Conservation (phyloP, 2,888 invertebrate species). For the Incurvaria masculella region DNA sequence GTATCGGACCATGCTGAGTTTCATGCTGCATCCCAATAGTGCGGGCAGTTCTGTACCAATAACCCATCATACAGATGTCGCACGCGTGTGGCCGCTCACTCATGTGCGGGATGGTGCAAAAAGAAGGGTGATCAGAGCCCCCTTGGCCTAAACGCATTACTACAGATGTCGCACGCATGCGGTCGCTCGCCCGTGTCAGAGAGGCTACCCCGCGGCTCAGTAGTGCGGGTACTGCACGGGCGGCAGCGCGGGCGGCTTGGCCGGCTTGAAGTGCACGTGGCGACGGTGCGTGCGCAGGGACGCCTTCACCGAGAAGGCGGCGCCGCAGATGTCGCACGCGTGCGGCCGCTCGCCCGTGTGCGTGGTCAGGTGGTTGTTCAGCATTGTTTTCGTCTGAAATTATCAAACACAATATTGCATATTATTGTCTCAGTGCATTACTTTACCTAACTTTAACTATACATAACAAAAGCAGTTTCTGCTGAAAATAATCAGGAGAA, state of each 20-base stretch:
- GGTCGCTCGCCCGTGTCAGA: neutral
- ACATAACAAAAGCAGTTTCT: no score
- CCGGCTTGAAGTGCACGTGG: neutral
- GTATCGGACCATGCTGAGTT: no score
- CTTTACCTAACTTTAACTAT: no score
- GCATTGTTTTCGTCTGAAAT: neutral
- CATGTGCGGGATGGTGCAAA: no score
- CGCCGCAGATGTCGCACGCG: neutral
- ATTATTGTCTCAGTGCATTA: no score
- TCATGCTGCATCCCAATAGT: no score
- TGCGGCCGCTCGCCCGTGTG: neutral
- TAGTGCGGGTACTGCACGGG: no score
- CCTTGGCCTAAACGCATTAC: neutral
- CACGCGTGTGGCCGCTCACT: no score
- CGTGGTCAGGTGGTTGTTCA: neutral
- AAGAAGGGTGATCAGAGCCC: neutral
- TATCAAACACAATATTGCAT: neutral
- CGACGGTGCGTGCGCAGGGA: neutral
- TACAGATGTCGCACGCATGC: neutral
- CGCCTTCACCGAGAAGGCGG: neutral
- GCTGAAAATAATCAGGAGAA: no score
- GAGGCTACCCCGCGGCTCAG: no score
- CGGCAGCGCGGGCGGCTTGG: neutral
- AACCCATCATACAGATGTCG: no score
- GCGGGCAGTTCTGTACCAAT: no score